Evolutionary conservation across 2,888 invertebrate genomes (phyloP), one percentile per base, ranked within the genome.

Genomic region (Pristionchus exspectatus): DNA sequence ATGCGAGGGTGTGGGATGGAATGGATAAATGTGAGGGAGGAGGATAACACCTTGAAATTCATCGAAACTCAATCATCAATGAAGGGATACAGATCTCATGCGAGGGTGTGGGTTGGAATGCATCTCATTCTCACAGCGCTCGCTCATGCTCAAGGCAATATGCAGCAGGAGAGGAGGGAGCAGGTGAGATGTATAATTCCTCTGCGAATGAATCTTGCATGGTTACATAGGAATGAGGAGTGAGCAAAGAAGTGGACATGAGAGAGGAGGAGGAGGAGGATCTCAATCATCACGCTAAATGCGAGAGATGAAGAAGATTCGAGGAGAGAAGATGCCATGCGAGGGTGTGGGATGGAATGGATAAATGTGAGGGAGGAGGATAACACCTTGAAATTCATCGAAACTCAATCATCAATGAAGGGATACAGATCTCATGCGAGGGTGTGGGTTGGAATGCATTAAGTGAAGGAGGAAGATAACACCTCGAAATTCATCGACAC

Each of bases 181-280:
- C 66, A 66, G 66, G 66, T 66, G 72, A 24, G 24, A 44, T 77
- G 50, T 77, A 77, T 77, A 77, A 77, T 77, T 77, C 77, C 59
- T 63, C 63, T 14, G 21, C 81, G 81, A 74, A 81, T 81, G 81
- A 81, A 81, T 81, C 81, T 44, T 50, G 24, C 81, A 81, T 81
- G 81, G 27, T 50, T 81, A 54, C 81, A 81, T 81, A n/a, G 50
- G 74, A 74, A 74, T 74, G 18, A 21, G 16, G 7, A 16, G 72
- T 33, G 72, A 14, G 21, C 44, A 50, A n/a, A 63, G n/a, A 63
- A 24, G 74, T 77, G 33, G 74, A 77, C 50, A 54, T 33, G 74
- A 18, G 74, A 38, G 74, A 38, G 74, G 30, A 24, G 18, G 74
- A 74, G 10, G 18, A 66, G 5, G 33, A 74, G 27, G 27, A 24